Evolutionary conservation across 2,888 invertebrate genomes (phyloP), one percentile per base, ranked within the genome.

Genomic region (Leucophenga maculata): DNA sequence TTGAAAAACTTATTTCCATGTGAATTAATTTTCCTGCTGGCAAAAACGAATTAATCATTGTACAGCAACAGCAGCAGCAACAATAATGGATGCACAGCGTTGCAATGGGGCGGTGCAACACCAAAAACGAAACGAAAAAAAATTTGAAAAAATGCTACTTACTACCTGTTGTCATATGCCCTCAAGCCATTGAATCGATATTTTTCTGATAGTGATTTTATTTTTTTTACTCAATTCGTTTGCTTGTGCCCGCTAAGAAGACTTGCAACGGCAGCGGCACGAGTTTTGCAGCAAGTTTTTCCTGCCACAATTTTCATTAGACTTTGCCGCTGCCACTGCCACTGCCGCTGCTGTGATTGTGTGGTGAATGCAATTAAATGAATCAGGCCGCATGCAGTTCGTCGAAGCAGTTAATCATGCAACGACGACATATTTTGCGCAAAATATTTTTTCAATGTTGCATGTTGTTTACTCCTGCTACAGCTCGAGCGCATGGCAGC

Each of bases 381-480:
- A 78, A 77, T 79, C 79, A 79, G 78, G 75, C 75, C 72, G 78
- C 79, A 75, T 73, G 77, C 76, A 74, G 79, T 66, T 74, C 65
- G 64, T 69, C 72, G 77, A 72, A 69, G 85, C 85, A 82, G 84
- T 86, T 86, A 86, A 85, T 85, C 86, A 86, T 84, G 82, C 79
- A 85, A 83, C 82, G 82, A 78, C 74, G 82, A 78, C 74, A 73
- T 73, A 73, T 64, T 64, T 64, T 64, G 62, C 62, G 22, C 31
- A 64, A 64, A 64, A 64, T 64, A 48, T 64, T 57, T 57, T 55
- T 59, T 59, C 57, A 57, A 57, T 59, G 70, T 67, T 74, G 72
- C 78, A 73, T 76, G 76, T 73, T 73, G 75, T 69, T 64, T 18
- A 6, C 32, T 44, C 44, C 52, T 6, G 50, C 18, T 16, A 50